phyloP scores from a whole-genome alignment of 64 coral and sea anemone genomes.

The Hydrozoanthus tunicans region DNA sequence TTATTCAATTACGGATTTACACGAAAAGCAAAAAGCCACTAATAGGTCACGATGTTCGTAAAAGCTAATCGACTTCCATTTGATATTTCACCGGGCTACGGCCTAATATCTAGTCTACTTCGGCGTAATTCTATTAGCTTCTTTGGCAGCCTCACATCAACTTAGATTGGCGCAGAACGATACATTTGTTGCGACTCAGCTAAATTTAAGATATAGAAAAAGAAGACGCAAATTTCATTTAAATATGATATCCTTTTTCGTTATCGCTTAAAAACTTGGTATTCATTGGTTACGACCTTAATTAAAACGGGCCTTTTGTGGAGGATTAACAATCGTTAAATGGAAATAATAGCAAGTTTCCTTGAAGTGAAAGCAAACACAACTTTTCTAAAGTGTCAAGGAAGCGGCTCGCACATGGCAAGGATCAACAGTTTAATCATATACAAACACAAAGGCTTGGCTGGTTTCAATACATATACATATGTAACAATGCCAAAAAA shows the following conservation, averaged over 20 bases:
- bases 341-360: neutral
- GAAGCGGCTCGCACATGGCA: too few species aligned
- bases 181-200: neutral
- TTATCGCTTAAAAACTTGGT: neutral
- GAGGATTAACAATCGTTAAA: constrained; percentile 24
- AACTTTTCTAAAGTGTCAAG: neutral
- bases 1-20: constrained; percentile 42
- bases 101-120: too few species aligned
- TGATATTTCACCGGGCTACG: neutral
- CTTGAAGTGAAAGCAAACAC: neutral
- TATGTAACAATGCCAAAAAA: neutral
- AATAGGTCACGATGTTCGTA: neutral
- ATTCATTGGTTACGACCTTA: constrained; percentile 3
- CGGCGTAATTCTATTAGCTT: neutral
- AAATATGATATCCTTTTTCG: neutral
- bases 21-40: constrained; percentile 1
- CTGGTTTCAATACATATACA: neutral
- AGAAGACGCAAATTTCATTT: constrained; percentile 29
- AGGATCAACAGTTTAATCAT: too few species aligned
- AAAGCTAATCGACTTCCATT: constrained; percentile 29
- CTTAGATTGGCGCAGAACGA: neutral
- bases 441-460: too few species aligned
- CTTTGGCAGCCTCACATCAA: neutral
- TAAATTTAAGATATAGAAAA: constrained; percentile 1
- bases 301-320: constrained; percentile 20